Evolutionary conservation across 1,140 invertebrate genomes (phyloP), one percentile per base, ranked within the genome.

Genomic region (Aricia agestis): DNA sequence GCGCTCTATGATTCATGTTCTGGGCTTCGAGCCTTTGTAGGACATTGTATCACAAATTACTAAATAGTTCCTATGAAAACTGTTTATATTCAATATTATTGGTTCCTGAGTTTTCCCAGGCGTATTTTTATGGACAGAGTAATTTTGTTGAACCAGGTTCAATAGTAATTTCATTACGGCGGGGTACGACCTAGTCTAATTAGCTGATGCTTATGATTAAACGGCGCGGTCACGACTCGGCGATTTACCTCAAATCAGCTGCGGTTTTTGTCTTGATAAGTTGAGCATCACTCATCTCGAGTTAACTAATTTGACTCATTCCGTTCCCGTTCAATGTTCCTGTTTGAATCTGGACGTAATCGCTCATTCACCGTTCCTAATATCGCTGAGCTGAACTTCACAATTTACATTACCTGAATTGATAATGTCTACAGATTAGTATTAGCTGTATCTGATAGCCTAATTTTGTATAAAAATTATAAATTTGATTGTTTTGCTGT

Each of bases 201-300:
- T 91, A 91, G 82, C 82, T 82, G 83, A 86, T 88, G 84, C 82
- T 90, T 86, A 89, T 91, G 81, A 89, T 88, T 87, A 89, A 91
- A 89, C 81, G 83, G 82, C 81, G 75, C 73, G 74, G 85, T 89
- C 89, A 91, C 87, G 89, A 91, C 77, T 84, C 76, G 79, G 83
- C 87, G 82, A 89, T 89, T 91, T 91, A 87, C 84, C 76, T 86
- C 80, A 81, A 89, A 85, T 83, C 78, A 81, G 80, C 82, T 79
- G 82, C 77, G 82, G 81, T 85, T 84, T 63, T 88, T 83, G 80
- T 82, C 81, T 82, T 81, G 81, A 82, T 82, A 78, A 82, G 76
- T 77, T 81, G 76, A 76, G 70, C 81, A 87, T 89, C 79, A 81
- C 81, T 86, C 82, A 85, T 82, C 76, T 72, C 75, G 68, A 72